These are phyloP conservation scores for Trichosurus vulpecula DNA, from an alignment of 2,797 vertebrate genomes.

Conservation along the genomic window DNA sequence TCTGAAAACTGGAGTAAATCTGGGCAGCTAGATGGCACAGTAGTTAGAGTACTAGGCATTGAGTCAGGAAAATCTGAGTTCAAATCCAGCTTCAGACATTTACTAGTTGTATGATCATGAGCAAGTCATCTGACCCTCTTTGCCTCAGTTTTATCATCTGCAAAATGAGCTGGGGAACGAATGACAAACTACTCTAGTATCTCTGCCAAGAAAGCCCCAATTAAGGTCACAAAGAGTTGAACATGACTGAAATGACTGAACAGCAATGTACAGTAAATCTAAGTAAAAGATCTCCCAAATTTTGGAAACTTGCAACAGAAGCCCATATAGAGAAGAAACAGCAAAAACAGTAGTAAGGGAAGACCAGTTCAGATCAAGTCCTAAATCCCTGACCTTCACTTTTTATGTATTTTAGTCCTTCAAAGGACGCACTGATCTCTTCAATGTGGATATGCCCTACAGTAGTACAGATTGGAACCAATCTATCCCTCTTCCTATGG, in stretches of 20 bases:
- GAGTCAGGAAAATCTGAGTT: background rate
- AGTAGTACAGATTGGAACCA: background rate
- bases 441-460: background rate
- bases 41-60: background rate
- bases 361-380: background rate
- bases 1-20: background rate
- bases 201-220: background rate
- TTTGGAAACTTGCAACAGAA: background rate
- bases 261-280: background rate
- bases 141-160: background rate
- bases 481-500: background rate
- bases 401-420: background rate
- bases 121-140: background rate
- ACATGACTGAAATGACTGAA: background rate
- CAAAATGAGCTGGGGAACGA: background rate
- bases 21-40: background rate
- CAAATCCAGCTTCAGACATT: background rate
- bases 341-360: slow-evolving; percentile 11
- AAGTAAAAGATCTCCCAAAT: background rate
- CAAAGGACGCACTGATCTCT: background rate
- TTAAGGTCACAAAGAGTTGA: background rate
- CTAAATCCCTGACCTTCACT: background rate
- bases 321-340: slow-evolving; percentile 7
- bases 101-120: background rate
- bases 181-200: background rate